Evolutionary conservation across 2,113 vertebrate species (phyloP).

Genomic region (Rostratula benghalensis): DNA sequence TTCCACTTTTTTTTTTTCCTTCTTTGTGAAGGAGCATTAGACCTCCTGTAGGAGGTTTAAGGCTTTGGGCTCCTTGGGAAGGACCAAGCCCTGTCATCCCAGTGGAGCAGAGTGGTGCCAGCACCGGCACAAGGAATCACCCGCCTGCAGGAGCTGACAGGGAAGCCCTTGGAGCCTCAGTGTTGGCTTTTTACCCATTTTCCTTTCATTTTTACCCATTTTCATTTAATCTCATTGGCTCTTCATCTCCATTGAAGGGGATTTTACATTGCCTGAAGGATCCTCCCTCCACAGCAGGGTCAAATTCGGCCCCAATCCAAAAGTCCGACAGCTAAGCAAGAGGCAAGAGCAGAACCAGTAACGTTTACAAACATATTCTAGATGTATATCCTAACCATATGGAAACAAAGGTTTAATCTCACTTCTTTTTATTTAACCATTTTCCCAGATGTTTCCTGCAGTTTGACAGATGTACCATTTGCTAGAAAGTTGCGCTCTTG

Average conservation of each 20-base stretch:
- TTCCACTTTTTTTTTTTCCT: neutral
- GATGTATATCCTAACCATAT: neutral
- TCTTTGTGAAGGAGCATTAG: neutral
- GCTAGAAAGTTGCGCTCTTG: conserved; percentile 77
- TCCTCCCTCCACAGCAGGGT: fast-evolving
- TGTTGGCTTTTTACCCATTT: neutral
- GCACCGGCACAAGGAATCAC: fast-evolving
- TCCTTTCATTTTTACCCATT: neutral
- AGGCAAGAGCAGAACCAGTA: neutral
- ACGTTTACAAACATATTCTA: neutral
- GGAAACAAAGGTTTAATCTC: conserved; percentile 54
- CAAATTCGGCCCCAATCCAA: neutral
- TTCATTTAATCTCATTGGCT: neutral
- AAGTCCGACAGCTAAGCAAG: neutral
- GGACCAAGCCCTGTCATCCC: fast-evolving
- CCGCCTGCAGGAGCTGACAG: fast-evolving
- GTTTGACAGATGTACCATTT: conserved; percentile 75
- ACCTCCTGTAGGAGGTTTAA: neutral
- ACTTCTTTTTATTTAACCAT: conserved; percentile 59
- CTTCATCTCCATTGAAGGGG: fast-evolving
- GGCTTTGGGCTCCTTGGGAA: fast-evolving
- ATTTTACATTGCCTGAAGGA: neutral
- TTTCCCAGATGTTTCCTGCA: conserved; percentile 83
- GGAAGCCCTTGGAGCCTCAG: neutral
- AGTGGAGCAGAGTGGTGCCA: neutral